Conservation (phyloP, 2,888 invertebrate species). For the Morpho deidamia region DNA sequence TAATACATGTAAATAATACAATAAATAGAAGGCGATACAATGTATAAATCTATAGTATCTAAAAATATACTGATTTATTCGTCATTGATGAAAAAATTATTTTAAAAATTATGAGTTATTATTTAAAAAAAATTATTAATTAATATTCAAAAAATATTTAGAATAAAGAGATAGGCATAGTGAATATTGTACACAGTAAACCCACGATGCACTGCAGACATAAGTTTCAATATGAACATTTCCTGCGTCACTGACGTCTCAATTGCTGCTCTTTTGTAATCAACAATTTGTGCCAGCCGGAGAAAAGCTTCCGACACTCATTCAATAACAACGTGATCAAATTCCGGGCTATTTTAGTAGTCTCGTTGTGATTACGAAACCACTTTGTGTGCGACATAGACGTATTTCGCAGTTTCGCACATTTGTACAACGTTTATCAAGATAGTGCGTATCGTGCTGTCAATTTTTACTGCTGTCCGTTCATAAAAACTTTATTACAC, state of each 20-base stretch:
- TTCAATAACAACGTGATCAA: constrained; percentile 62
- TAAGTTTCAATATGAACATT: constrained; percentile 68
- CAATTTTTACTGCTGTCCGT: too few species aligned
- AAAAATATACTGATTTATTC: too few species aligned
- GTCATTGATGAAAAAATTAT: too few species aligned
- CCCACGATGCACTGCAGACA: constrained; percentile 40
- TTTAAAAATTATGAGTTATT: too few species aligned
- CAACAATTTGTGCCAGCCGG: constrained; percentile 68
- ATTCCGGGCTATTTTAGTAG: constrained; percentile 61
- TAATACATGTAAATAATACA: too few species aligned
- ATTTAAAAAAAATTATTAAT: too few species aligned
- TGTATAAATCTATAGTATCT: too few species aligned
- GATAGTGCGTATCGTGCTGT: too few species aligned
- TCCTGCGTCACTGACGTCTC: constrained; percentile 70
- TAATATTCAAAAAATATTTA: too few species aligned
- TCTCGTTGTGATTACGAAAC: constrained; percentile 48
- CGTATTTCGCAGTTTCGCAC: constrained; percentile 8
- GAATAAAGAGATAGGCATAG: too few species aligned
- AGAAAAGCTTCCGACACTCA: constrained; percentile 55
- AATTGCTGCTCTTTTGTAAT: constrained; percentile 77
- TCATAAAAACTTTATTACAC: too few species aligned
- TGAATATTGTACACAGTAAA: constrained; percentile 2
- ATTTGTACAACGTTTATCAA: background rate
- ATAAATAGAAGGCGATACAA: too few species aligned
- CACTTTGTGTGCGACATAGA: constrained; percentile 6